A percentile compares a stretch with the other conserved stretches of the same genome.
phyloP scores from a whole-genome alignment of 2,888 invertebrate genomes.

The Neocrepidodera transversa region DNA sequence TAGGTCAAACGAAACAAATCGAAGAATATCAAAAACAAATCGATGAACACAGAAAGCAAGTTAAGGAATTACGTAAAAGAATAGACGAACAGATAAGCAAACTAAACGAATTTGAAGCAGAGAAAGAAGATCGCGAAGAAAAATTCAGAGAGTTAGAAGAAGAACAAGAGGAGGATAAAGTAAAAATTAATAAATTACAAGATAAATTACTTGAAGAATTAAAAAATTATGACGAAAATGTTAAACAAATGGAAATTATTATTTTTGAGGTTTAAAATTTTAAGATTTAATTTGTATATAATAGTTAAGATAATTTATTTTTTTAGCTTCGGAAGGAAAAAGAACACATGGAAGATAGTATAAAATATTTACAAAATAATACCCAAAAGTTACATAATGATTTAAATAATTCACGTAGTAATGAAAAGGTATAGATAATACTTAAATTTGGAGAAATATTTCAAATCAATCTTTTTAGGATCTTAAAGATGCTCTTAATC shows the following conservation, averaged over 20 bases:
- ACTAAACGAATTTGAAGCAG: constrained; percentile 15
- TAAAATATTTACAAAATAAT: constrained; percentile 53
- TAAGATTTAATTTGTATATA: neutral
- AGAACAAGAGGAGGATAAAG: constrained; percentile 32
- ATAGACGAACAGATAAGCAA: constrained; percentile 8
- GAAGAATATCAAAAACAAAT: constrained; percentile 14
- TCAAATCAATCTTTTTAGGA: constrained; percentile 1
- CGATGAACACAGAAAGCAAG: constrained; percentile 8
- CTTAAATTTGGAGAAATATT: too few species aligned
- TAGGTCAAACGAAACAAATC: neutral
- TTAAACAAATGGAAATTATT: constrained; percentile 41
- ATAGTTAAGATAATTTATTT: neutral
- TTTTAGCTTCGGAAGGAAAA: constrained; percentile 47
- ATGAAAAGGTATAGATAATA: constrained; percentile 44
- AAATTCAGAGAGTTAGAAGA: constrained; percentile 32
- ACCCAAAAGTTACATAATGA: constrained; percentile 50
- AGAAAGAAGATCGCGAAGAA: constrained; percentile 8
- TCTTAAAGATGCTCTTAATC: constrained; percentile 12
- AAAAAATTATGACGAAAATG: constrained; percentile 39
- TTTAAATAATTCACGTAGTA: constrained; percentile 47
- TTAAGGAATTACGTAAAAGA: constrained; percentile 14
- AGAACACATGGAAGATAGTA: constrained; percentile 43
- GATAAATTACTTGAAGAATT: constrained; percentile 36
- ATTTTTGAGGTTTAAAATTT: constrained; percentile 37
- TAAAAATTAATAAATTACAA: constrained; percentile 30